These are phyloP conservation scores for Morpho achilles DNA, from an alignment of 2,888 invertebrate genomes.

Conservation along the genomic window DNA sequence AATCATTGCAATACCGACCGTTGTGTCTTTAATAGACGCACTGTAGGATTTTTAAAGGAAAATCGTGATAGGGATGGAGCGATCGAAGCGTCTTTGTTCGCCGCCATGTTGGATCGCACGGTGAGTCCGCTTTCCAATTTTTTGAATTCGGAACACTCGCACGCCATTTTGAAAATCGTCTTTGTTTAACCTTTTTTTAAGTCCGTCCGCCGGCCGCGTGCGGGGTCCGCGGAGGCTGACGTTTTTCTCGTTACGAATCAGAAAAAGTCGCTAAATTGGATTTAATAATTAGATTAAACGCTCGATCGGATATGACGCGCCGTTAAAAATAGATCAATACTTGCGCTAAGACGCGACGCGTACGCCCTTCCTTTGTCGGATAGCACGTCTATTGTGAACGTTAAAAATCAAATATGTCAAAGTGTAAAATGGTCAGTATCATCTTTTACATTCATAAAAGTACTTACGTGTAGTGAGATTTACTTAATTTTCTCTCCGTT, in stretches of 20 bases:
- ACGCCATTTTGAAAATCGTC: slow-evolving; percentile 35
- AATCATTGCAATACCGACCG: slow-evolving; percentile 10
- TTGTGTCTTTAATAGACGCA: slow-evolving; percentile 25
- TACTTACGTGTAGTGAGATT: slow-evolving; percentile 2
- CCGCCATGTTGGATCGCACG: slow-evolving; percentile 50
- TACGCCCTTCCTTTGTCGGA: slow-evolving; percentile 8
- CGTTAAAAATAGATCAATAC: slow-evolving; percentile 12
- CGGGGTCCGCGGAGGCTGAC: background rate
- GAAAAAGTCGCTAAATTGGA: slow-evolving; percentile 6
- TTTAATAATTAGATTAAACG: slow-evolving; percentile 14
- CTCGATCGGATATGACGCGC: slow-evolving; percentile 11
- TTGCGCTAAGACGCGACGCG: slow-evolving; percentile 7
- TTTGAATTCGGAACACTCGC: slow-evolving; percentile 32
- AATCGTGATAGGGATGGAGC: slow-evolving; percentile 13
- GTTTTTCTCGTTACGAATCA: background rate
- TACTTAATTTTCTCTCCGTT: slow-evolving; percentile 28
- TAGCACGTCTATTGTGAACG: background rate
- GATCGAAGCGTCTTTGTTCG: slow-evolving; percentile 38
- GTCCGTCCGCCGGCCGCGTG: slow-evolving; percentile 24
- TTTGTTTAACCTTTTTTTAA: slow-evolving; percentile 28
- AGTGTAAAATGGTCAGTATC: background rate
- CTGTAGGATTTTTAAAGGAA: slow-evolving; percentile 20
- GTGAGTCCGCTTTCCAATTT: slow-evolving; percentile 55
- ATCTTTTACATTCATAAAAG: background rate
- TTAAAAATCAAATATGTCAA: background rate